These are phyloP conservation scores for Euura saliciscinereae DNA, from an alignment of 1,140 invertebrate genomes.

Conservation along the genomic window DNA sequence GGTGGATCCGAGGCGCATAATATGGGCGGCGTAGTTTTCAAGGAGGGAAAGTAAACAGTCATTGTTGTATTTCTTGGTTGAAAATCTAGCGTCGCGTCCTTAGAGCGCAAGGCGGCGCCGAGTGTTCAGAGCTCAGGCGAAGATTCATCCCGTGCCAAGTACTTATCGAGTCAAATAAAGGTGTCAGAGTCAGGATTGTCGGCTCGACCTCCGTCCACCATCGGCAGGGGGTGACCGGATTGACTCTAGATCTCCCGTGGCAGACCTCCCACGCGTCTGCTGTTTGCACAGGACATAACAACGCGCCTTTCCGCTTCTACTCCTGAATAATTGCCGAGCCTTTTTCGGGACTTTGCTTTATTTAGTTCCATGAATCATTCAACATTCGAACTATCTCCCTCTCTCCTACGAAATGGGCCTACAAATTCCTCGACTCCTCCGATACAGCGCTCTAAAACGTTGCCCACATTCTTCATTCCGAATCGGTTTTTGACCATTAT, in stretches of 20 bases:
- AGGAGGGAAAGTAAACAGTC: slow-evolving; percentile 12
- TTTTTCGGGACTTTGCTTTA: slow-evolving; percentile 12
- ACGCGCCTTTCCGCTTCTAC: slow-evolving; percentile 20
- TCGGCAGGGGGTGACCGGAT: slow-evolving; percentile 9
- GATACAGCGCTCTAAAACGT: too few relatives aligned
- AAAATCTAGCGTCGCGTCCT: too few relatives aligned
- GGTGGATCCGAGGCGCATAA: neutral
- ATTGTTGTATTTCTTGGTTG: slow-evolving; percentile 8
- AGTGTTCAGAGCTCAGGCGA: too few relatives aligned
- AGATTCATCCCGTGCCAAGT: too few relatives aligned
- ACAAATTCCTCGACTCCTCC: too few relatives aligned
- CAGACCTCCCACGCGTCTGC: slow-evolving; percentile 27
- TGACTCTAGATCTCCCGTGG: neutral
- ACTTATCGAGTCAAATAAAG: slow-evolving; percentile 17
- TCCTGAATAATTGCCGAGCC: slow-evolving; percentile 24
- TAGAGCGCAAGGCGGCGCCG: too few relatives aligned
- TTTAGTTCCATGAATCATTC: slow-evolving; percentile 24
- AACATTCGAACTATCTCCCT: neutral
- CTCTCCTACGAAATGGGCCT: too few relatives aligned
- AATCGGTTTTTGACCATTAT: too few relatives aligned
- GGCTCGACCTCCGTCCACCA: neutral
- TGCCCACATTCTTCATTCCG: too few relatives aligned
- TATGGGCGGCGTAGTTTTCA: slow-evolving; percentile 15
- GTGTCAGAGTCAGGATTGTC: slow-evolving; percentile 12
- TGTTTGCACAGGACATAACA: slow-evolving; percentile 29